Conservation (phyloP, 2,113 vertebrate genomes). For the Malurus alboscapulatus region DNA sequence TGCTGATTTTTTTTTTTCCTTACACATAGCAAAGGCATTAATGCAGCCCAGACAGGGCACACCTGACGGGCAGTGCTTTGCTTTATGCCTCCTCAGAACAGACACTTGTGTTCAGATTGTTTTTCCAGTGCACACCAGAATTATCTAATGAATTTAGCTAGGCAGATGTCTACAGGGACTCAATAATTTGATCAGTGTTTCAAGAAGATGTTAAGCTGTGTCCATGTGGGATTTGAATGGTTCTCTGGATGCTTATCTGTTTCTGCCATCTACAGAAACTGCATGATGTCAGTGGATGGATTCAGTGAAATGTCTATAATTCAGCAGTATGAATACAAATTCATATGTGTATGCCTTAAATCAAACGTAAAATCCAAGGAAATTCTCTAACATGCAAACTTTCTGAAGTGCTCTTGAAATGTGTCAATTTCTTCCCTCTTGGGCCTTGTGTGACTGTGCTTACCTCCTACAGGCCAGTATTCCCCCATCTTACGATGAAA, state of each 20-base stretch:
- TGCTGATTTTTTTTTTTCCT: not conserved
- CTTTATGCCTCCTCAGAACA: not conserved
- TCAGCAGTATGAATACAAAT: not conserved
- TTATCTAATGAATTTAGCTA: not conserved
- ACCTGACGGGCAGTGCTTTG: not conserved
- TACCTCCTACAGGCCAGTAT: not conserved
- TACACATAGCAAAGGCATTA: not conserved
- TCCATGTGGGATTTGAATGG: not conserved
- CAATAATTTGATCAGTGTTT: not conserved
- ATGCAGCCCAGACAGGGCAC: not conserved
- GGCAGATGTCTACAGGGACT: not conserved
- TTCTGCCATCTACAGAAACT: not conserved
- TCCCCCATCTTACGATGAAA: not conserved
- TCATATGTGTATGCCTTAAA: not conserved
- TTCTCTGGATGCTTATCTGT: not conserved
- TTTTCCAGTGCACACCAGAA: not conserved
- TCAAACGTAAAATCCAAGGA: not conserved
- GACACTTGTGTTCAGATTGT: not conserved
- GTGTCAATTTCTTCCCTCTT: not conserved
- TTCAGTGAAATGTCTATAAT: not conserved
- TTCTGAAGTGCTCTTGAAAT: not conserved
- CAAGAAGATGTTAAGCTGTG: not conserved
- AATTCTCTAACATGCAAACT: not conserved
- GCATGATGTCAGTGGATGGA: not conserved
- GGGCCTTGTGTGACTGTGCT: fast-evolving